These are phyloP conservation scores for Tapirus indicus DNA, from an alignment of 2,797 vertebrate genomes.

Conservation along the genomic window DNA sequence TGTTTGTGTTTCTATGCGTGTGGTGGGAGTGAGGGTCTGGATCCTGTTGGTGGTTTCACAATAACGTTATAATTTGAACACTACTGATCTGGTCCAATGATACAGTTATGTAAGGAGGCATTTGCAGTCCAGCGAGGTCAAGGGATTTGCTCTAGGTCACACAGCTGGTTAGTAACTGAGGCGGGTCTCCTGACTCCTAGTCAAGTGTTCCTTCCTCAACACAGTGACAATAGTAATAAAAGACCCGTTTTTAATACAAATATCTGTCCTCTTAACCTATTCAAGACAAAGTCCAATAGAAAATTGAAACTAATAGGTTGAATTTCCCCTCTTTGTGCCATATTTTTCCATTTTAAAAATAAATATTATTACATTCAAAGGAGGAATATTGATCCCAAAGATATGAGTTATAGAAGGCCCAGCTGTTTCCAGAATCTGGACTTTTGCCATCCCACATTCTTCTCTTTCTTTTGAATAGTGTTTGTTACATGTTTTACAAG, in stretches of 20 bases:
- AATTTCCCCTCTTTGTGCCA: neutral
- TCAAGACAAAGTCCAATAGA: neutral
- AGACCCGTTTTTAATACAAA: neutral
- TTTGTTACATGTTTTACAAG: neutral
- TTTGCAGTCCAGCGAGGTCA: neutral
- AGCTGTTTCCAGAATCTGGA: neutral
- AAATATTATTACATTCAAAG: neutral
- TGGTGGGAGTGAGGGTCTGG: neutral
- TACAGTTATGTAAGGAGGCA: neutral
- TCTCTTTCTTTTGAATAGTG: neutral
- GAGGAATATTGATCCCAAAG: neutral
- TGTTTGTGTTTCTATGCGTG: neutral
- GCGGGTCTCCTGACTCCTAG: neutral
- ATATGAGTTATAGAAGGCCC: neutral
- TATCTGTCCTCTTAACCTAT: neutral
- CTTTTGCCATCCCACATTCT: neutral
- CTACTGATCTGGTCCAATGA: neutral
- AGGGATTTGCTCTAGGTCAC: neutral
- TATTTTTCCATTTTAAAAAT: slow-evolving; percentile 16
- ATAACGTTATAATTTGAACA: neutral
- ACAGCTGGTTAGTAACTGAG: neutral
- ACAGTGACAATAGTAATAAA: neutral
- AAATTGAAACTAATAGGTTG: neutral
- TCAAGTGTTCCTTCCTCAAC: neutral
- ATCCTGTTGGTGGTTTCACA: neutral